phyloP scores from a whole-genome alignment of 2,888 invertebrate species.

The Herminia tarsipennalis region DNA sequence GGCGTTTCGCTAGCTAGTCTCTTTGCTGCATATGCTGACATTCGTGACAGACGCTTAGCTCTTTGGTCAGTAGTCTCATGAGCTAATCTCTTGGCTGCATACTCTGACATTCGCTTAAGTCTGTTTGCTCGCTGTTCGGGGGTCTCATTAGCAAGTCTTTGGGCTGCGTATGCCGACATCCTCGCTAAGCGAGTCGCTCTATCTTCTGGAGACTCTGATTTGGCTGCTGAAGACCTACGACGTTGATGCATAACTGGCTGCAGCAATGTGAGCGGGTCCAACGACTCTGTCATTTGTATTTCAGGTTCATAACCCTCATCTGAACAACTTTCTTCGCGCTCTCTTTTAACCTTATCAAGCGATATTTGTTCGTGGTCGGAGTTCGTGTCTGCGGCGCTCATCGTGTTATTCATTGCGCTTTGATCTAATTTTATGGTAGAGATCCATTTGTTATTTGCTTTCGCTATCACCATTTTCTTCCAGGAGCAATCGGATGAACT shows the following conservation, averaged over 20 bases:
- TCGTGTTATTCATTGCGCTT: constrained; percentile 39
- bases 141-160: constrained; percentile 73
- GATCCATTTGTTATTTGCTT: constrained; percentile 73
- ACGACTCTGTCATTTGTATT: constrained; percentile 45
- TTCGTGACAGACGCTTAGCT: constrained; percentile 69
- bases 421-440: constrained; percentile 61
- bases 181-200: constrained; percentile 68
- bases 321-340: constrained; percentile 37
- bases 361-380: constrained; percentile 44
- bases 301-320: constrained; percentile 29
- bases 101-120: constrained; percentile 77
- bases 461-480: constrained; percentile 79
- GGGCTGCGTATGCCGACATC: constrained; percentile 80
- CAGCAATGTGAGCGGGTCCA: constrained; percentile 52
- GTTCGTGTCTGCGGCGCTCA: constrained; percentile 34
- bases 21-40: constrained; percentile 78
- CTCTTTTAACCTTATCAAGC: constrained; percentile 52
- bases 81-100: constrained; percentile 72
- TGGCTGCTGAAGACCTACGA: constrained; percentile 49
- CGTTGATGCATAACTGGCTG: constrained; percentile 40
- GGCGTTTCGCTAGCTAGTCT: constrained; percentile 74
- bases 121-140: constrained; percentile 70
- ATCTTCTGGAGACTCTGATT: constrained; percentile 65
- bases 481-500: constrained; percentile 70
- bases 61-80: constrained; percentile 72